These are phyloP conservation scores for Macrobrachium nipponense DNA, from an alignment of 1,140 invertebrate species.

Conservation along the genomic window DNA sequence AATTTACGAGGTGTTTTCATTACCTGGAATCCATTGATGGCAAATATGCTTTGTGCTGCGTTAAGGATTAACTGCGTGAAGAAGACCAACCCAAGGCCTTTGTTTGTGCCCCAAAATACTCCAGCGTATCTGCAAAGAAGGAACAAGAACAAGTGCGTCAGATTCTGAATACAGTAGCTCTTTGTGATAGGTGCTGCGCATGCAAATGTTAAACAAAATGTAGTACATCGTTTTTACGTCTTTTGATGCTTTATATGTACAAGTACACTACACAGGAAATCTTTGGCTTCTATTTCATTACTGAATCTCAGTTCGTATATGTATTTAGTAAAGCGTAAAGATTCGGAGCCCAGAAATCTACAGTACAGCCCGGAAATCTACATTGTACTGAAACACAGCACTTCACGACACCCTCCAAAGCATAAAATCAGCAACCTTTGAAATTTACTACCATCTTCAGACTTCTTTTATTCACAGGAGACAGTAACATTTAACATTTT, in stretches of 20 bases:
- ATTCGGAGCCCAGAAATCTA: too few relatives aligned
- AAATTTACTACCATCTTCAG: too few relatives aligned
- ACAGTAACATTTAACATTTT: too few relatives aligned
- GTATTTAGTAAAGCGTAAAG: not conserved
- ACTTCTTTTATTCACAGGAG: too few relatives aligned
- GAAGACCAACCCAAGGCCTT: conserved; percentile 82
- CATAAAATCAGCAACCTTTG: too few relatives aligned
- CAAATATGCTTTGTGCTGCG: conserved; percentile 78
- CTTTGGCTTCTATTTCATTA: not conserved
- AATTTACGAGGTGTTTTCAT: too few relatives aligned
- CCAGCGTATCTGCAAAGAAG: conserved; percentile 75
- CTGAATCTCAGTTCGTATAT: not conserved
- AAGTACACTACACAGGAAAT: not conserved
- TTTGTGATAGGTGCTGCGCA: too few relatives aligned
- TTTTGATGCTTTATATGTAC: not conserved
- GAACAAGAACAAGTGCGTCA: not conserved
- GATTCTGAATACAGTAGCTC: too few relatives aligned
- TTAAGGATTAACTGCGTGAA: conserved; percentile 83
- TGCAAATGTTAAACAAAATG: too few relatives aligned
- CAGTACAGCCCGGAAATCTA: too few relatives aligned
- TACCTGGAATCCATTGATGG: conserved; percentile 78
- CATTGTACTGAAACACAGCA: too few relatives aligned
- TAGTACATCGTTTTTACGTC: not conserved
- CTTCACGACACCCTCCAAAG: too few relatives aligned
- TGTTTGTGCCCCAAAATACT: conserved; percentile 86